Conservation (phyloP, 2,113 vertebrate species). For the Saimiri boliviensis region DNA sequence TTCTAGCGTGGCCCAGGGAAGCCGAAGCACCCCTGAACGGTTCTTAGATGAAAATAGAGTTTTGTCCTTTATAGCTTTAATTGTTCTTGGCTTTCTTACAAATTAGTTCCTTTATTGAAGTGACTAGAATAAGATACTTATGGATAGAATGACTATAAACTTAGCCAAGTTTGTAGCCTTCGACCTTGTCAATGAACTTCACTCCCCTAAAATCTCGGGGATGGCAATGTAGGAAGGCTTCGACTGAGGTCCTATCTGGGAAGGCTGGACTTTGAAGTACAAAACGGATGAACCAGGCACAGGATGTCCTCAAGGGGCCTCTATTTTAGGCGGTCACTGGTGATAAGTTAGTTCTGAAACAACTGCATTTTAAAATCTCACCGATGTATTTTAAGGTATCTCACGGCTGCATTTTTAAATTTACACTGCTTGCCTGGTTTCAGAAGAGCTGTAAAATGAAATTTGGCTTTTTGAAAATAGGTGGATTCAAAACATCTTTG, state of each 20-base stretch:
- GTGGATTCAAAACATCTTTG: background rate
- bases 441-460: background rate
- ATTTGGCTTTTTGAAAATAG: slow-evolving; percentile 25
- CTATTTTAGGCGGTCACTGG: background rate
- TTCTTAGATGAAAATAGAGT: background rate
- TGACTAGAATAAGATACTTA: background rate
- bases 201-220: background rate
- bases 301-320: background rate
- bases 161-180: background rate
- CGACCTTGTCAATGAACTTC: background rate
- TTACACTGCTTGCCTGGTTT: background rate
- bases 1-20: too few relatives aligned
- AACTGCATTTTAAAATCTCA: background rate
- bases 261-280: background rate
- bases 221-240: background rate
- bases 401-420: too few relatives aligned
- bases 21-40: background rate
- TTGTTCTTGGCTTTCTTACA: background rate
- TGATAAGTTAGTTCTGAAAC: background rate
- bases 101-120: background rate
- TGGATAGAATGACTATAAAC: background rate
- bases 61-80: background rate
- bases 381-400: too few relatives aligned
- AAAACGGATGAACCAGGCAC: background rate
- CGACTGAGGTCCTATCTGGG: background rate